Percentiles rank a stretch among this genome's conserved stretches.
phyloP scores from a whole-genome alignment of 2,888 invertebrate species.

The Campaea margaritaria region DNA sequence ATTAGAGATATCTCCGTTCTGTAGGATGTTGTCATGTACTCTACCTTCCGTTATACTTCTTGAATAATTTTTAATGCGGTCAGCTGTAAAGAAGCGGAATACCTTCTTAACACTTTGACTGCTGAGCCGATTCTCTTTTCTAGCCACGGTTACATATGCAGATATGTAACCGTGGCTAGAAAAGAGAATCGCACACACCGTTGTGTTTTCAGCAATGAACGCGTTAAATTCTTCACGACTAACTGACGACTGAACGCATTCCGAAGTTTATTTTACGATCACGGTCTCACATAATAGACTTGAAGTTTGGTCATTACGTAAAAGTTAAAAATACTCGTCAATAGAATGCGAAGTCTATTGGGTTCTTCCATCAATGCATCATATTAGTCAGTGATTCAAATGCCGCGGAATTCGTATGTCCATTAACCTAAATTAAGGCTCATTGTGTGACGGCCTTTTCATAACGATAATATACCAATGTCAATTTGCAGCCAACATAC shows the following conservation, averaged over 20 bases:
- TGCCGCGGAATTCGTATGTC: constrained; percentile 59
- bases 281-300: no score
- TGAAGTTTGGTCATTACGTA: constrained; percentile 13
- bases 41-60: neutral
- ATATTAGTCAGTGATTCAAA: constrained; percentile 39
- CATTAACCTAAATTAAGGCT: constrained; percentile 73
- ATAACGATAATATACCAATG: constrained; percentile 62
- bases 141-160: no score
- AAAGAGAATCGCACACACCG: no score
- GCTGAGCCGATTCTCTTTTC: no score
- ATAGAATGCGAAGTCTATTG: neutral
- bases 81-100: no score
- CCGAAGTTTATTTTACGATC: no score
- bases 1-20: constrained; percentile 19
- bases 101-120: no score
- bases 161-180: no score
- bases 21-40: constrained; percentile 17
- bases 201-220: no score
- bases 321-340: neutral
- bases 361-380: constrained; percentile 24
- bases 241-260: no score
- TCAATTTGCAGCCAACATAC: constrained; percentile 55
- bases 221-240: no score
- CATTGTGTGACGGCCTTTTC: constrained; percentile 63
- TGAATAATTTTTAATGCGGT: neutral